phyloP scores from a whole-genome alignment of 92 coral and sea anemone species.

The Parazoanthus darwini region DNA sequence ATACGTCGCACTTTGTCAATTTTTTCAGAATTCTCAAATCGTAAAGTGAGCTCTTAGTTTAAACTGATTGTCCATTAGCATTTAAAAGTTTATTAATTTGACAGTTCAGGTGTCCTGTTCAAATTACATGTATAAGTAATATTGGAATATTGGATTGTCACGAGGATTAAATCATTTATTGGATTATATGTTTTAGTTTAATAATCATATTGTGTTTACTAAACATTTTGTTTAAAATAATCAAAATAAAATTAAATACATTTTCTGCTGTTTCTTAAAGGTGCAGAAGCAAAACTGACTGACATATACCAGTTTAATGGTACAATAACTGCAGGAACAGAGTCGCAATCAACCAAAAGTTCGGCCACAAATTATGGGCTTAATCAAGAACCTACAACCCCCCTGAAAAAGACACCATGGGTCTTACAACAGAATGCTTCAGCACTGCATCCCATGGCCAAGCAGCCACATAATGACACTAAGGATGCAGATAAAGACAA shows the following conservation, averaged over 20 bases:
- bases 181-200: too few relatives aligned
- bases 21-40: background rate
- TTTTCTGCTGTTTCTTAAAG: background rate
- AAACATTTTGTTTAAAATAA: background rate
- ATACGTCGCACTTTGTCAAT: too few relatives aligned
- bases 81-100: too few relatives aligned
- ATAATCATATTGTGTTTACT: background rate
- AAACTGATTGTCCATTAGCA: too few relatives aligned
- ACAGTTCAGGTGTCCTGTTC: too few relatives aligned
- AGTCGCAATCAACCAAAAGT: background rate
- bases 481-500: background rate
- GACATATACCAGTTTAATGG: background rate
- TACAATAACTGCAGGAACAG: background rate
- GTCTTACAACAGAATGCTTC: background rate
- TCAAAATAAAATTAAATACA: background rate
- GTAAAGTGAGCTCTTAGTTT: too few relatives aligned
- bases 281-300: constrained; percentile 9
- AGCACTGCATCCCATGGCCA: background rate
- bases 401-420: background rate
- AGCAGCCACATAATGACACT: background rate
- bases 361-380: background rate
- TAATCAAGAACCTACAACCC: background rate
- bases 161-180: too few relatives aligned
- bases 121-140: too few relatives aligned
- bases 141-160: too few relatives aligned